Evolutionary conservation across 37 sponge, comb jelly and placozoan genomes (phyloP).

Genomic region (Haliclona indistincta): DNA sequence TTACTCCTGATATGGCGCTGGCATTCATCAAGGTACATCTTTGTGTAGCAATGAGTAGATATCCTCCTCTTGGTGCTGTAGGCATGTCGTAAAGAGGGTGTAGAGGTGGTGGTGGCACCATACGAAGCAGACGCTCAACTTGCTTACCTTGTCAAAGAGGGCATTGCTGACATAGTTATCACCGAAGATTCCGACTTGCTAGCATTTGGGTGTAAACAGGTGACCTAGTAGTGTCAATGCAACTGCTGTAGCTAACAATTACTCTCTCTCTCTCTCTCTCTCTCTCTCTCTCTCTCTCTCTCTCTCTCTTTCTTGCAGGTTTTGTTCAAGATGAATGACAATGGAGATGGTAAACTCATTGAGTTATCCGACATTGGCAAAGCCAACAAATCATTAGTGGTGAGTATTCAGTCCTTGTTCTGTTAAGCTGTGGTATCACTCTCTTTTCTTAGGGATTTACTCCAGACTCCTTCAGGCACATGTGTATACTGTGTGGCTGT

Average conservation of each 20-base stretch:
- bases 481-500: slow-evolving; percentile 99
- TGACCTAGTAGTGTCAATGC: slow-evolving; percentile 4
- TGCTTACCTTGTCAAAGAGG: slow-evolving; percentile 79
- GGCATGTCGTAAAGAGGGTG: slow-evolving; percentile 75
- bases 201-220: slow-evolving; percentile 90
- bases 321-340: slow-evolving; percentile 90
- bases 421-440: not conserved
- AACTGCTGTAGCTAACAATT: not conserved
- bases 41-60: not conserved
- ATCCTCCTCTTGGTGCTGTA: not conserved
- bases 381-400: slow-evolving; percentile 31
- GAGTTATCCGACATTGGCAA: slow-evolving; percentile 65
- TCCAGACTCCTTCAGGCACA: slow-evolving; percentile 80
- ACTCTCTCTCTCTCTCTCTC: not conserved
- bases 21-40: slow-evolving; percentile 80
- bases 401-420: not conserved
- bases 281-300: not conserved
- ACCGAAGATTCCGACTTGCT: slow-evolving; percentile 98
- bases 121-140: slow-evolving; percentile 99
- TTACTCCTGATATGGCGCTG: slow-evolving; percentile 92
- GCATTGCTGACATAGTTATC: slow-evolving; percentile 83
- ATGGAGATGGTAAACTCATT: slow-evolving; percentile 85
- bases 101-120: slow-evolving; percentile 96
- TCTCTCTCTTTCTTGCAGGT: slow-evolving; percentile 46
- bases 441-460: slow-evolving; percentile 58